phyloP scores from a whole-genome alignment of 2,113 vertebrate genomes.

The Corythornis cristatus region DNA sequence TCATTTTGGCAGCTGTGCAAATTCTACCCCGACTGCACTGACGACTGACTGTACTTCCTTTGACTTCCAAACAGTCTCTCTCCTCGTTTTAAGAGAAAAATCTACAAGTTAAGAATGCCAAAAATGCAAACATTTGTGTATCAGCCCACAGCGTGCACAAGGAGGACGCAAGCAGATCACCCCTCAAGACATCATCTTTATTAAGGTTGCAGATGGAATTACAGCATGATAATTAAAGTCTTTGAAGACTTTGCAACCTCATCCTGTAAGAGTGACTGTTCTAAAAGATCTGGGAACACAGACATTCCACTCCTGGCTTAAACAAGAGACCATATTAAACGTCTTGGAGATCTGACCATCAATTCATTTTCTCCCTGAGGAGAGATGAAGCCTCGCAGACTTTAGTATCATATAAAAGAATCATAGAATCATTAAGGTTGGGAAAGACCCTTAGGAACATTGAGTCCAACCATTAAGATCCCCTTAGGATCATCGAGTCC shows the following conservation, averaged over 20 bases:
- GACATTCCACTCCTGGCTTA: background rate
- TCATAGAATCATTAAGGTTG: background rate
- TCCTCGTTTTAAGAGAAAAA: background rate
- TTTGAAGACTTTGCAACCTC: background rate
- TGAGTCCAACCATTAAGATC: too few species aligned
- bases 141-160: background rate
- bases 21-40: background rate
- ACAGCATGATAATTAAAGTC: background rate
- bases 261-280: background rate
- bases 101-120: conserved; percentile 14
- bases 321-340: background rate
- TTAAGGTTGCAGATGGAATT: conserved; percentile 24
- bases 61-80: background rate
- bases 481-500: background rate
- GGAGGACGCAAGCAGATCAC: background rate
- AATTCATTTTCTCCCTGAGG: background rate
- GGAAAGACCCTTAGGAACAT: background rate
- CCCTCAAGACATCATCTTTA: background rate
- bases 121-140: background rate
- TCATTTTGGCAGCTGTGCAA: conserved; percentile 52
- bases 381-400: background rate
- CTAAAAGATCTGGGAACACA: background rate
- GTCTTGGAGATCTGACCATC: background rate
- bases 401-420: background rate
- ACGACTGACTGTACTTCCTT: background rate